Evolutionary conservation across 2,113 vertebrate species (phyloP).

Genomic region (Artemisiospiza belli): DNA sequence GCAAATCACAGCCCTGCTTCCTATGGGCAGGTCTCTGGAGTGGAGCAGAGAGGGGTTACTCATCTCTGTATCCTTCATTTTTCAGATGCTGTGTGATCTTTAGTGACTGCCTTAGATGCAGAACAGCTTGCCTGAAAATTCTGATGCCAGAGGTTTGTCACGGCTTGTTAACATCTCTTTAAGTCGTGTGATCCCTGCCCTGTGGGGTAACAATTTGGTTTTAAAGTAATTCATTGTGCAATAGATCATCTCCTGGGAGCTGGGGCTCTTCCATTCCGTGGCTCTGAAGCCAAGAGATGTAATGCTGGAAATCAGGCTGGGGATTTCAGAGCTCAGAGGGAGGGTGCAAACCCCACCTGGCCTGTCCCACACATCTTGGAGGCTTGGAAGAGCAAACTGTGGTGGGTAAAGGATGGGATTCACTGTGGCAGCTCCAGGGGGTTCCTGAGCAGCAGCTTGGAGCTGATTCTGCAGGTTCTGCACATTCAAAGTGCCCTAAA

Average conservation of each 20-base stretch:
- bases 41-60: constrained; percentile 38
- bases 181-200: constrained; percentile 48
- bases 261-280: not conserved
- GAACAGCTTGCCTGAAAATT: constrained; percentile 55
- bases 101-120: constrained; percentile 53
- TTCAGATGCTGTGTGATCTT: constrained; percentile 57
- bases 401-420: not conserved
- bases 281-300: not conserved
- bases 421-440: not conserved
- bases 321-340: not conserved
- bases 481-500: accelerated
- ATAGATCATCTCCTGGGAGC: constrained; percentile 33
- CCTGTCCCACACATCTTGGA: not conserved
- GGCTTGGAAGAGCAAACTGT: not conserved
- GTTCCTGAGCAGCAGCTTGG: not conserved
- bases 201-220: constrained; percentile 5
- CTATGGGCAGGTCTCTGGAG: constrained; percentile 43
- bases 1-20: constrained; percentile 44
- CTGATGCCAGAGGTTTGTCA: constrained; percentile 48
- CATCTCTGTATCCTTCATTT: not conserved
- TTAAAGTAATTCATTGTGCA: constrained; percentile 28
- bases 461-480: not conserved
- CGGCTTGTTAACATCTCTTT: constrained; percentile 48
- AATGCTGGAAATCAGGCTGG: not conserved
- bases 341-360: not conserved